Conservation (phyloP, 92 coral and sea anemone genomes). For the Porites rus region DNA sequence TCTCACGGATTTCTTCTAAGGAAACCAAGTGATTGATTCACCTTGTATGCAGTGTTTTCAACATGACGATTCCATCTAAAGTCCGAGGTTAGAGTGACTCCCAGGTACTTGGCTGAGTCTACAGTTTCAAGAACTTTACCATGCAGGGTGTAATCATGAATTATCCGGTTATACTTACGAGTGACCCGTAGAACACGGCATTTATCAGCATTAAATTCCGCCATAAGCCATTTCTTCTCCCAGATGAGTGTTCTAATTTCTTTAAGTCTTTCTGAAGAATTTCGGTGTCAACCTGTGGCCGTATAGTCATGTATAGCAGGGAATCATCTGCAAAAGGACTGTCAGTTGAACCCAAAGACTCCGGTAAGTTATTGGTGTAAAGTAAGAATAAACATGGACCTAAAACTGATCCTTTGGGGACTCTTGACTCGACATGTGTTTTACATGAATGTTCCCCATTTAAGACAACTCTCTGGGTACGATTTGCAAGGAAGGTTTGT, state of each 20-base stretch:
- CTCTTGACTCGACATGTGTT: not conserved
- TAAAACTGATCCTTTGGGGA: not conserved
- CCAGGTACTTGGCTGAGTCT: not conserved
- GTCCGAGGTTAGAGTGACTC: not conserved
- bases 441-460: not conserved
- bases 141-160: not conserved
- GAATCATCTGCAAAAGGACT: not conserved
- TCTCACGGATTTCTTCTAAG: not conserved
- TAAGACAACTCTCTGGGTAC: not conserved
- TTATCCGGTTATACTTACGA: not conserved
- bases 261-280: not conserved
- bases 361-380: not conserved
- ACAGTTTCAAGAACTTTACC: not conserved
- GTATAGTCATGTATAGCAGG: no score
- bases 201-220: not conserved
- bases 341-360: not conserved
- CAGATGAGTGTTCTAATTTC: not conserved
- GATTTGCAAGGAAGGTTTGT: no score
- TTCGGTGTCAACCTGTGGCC: no score
- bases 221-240: not conserved
- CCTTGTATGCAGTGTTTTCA: not conserved
- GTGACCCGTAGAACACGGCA: no score
- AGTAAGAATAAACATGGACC: not conserved
- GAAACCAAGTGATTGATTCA: constrained; percentile 2
- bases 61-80: not conserved